phyloP scores from a whole-genome alignment of 2,113 vertebrate genomes.

The Eublepharis macularius region DNA sequence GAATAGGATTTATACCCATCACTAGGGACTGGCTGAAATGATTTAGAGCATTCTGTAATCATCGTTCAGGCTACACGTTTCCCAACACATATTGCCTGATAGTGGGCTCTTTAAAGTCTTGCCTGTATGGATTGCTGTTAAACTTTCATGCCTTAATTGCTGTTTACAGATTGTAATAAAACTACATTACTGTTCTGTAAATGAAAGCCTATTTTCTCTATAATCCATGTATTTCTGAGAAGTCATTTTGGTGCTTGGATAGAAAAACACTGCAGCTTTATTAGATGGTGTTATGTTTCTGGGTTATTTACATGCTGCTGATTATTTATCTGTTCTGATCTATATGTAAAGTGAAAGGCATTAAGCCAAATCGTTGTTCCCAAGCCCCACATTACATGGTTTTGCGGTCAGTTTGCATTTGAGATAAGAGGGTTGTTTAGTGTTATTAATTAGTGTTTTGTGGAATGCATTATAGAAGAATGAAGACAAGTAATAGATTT shows the following conservation, averaged over 20 bases:
- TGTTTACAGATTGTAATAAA: not conserved
- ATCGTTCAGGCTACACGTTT: not conserved
- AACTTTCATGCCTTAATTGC: not conserved
- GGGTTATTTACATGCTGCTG: not conserved
- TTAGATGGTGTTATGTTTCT: not conserved
- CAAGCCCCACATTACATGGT: not conserved
- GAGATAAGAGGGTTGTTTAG: slow-evolving; percentile 6
- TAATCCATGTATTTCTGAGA: not conserved
- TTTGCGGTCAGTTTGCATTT: slow-evolving; percentile 4
- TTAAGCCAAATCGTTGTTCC: not conserved
- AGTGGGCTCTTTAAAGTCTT: not conserved
- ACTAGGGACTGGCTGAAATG: not conserved
- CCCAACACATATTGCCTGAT: not conserved
- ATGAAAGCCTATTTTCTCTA: not conserved
- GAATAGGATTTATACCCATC: not conserved
- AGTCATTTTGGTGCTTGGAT: not conserved
- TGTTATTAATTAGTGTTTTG: slow-evolving; percentile 10
- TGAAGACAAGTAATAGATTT: not conserved
- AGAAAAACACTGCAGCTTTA: not conserved
- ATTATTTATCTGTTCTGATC: slow-evolving; percentile 3
- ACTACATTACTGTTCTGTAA: not conserved
- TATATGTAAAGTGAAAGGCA: not conserved
- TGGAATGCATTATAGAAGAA: not conserved
- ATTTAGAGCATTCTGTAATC: not conserved
- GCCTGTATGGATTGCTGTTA: not conserved